Evolutionary conservation across 2,113 vertebrate genomes (phyloP), one percentile per base, ranked within the genome.

Genomic region (Turdus rufiventris): DNA sequence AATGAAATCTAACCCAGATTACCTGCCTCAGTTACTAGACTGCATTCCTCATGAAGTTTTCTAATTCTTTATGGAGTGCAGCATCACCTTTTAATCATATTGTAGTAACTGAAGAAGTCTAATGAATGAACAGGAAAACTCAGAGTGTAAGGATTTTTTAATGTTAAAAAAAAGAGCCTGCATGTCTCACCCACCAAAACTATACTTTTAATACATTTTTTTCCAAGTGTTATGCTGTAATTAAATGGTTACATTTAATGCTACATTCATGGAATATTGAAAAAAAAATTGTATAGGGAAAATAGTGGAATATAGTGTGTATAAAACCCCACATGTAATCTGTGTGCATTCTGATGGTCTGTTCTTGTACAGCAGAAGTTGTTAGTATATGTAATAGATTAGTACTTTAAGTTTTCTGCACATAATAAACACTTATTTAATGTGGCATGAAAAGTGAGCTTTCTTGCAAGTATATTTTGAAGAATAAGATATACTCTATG

Each of bases 361-460:
- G 14, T 33, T 83, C 70, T 89, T 81, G 25, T 34, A 34, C 9
- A 72, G 36, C 25, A 80, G 28, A 67, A 94, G 19, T 34, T 66
- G 14, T 62, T 61, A 63, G 5, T 26, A 40, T 40, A 53, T 16
- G 8, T 34, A 81, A 85, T n/a, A 8, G 14, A 24, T 89, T 76
- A 33, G 16, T 58, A 60, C 36, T 71, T 84, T 77, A 51, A 68
- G 15, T 60, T 92, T 85, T 80, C 45, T 84, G 34, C 43, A 54
- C 51, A 56, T 76, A 90, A 78, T 42, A 88, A n/a, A 88, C 81
- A 63, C 68, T 68, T 90, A n/a, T 38, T 92, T 87, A 96, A 91
- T 72, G 75, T 67, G 36, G 79, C 79, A 67, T 80, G 73, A 88
- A 29, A 43, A 40, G 36, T 47, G 47, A 94, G 43, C 6, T 72